Conservation (phyloP, 2,113 vertebrate species). For the Serilophus lunatus region DNA sequence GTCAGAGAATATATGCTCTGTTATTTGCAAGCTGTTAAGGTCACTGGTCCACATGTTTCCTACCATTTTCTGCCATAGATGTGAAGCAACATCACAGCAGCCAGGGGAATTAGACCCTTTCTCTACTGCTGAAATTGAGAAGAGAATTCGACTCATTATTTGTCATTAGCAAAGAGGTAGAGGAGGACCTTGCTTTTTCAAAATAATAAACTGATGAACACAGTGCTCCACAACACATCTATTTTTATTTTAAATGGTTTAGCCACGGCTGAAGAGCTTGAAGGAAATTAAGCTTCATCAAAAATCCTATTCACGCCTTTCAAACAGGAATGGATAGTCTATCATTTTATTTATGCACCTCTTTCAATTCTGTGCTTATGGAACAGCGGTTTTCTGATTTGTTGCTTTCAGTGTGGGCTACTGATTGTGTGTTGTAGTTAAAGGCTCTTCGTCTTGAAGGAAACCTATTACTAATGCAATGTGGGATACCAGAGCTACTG, state of each 20-base stretch:
- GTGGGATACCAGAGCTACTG: not conserved
- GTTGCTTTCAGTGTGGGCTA: conserved; percentile 48
- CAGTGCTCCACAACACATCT: conserved; percentile 8
- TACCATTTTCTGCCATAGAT: not conserved
- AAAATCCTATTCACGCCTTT: conserved; percentile 64
- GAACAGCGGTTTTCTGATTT: conserved; percentile 63
- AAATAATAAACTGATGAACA: conserved; percentile 62
- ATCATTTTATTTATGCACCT: conserved; percentile 62
- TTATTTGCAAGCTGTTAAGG: conserved; percentile 3
- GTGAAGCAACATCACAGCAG: not conserved
- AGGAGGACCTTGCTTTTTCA: not conserved
- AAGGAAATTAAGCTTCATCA: conserved; percentile 69
- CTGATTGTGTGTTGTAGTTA: conserved; percentile 41
- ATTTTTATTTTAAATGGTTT: conserved; percentile 71
- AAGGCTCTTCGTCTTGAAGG: conserved; percentile 40
- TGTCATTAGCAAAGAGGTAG: conserved; percentile 17
- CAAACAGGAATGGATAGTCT: conserved; percentile 70
- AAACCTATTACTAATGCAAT: conserved; percentile 40
- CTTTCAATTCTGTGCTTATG: conserved; percentile 58
- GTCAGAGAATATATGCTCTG: not conserved
- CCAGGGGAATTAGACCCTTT: not conserved
- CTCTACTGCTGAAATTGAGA: not conserved
- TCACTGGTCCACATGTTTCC: not conserved
- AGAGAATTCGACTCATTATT: conserved; percentile 34
- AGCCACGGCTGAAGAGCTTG: conserved; percentile 54